Percentiles rank a stretch among this genome's conserved stretches.
Evolutionary conservation across 2,113 vertebrate species (phyloP).

Genomic region (Pelodiscus sinensis): DNA sequence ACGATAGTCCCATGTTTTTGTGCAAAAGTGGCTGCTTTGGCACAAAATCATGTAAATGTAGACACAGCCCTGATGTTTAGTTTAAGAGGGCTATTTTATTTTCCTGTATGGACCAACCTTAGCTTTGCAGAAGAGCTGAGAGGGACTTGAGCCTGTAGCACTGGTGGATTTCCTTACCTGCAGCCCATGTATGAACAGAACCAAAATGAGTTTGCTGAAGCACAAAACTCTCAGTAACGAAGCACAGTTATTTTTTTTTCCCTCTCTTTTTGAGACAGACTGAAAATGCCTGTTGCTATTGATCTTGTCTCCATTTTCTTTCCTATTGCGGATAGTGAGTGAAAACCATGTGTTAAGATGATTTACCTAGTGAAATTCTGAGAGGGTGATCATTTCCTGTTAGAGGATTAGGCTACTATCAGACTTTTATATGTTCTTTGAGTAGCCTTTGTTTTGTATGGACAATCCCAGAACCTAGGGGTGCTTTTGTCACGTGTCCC

Average conservation of each 20-base stretch:
- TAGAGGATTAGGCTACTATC: not conserved
- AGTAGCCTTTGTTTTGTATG: not conserved
- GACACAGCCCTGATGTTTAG: too few species aligned
- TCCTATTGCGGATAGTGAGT: rapidly evolving
- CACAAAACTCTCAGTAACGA: not conserved
- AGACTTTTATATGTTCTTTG: not conserved
- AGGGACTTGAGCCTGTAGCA: not conserved
- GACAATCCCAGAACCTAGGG: not conserved
- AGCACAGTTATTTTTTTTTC: rapidly evolving
- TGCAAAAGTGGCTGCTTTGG: too few species aligned
- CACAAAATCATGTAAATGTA: too few species aligned
- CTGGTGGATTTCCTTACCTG: rapidly evolving
- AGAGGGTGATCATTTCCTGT: not conserved
- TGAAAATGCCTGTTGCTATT: rapidly evolving
- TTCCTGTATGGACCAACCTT: rapidly evolving
- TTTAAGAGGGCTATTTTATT: not conserved
- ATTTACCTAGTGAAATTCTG: not conserved
- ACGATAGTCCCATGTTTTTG: too few species aligned
- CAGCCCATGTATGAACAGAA: rapidly evolving
- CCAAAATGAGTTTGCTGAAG: rapidly evolving
- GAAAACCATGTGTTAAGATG: not conserved
- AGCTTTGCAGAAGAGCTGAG: rapidly evolving
- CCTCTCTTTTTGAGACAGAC: not conserved
- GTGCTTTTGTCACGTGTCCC: not conserved
- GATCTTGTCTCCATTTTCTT: rapidly evolving